Base-by-base conservation (phyloP, 2,888 invertebrate genomes). In the Agriopis marginaria region DNA sequence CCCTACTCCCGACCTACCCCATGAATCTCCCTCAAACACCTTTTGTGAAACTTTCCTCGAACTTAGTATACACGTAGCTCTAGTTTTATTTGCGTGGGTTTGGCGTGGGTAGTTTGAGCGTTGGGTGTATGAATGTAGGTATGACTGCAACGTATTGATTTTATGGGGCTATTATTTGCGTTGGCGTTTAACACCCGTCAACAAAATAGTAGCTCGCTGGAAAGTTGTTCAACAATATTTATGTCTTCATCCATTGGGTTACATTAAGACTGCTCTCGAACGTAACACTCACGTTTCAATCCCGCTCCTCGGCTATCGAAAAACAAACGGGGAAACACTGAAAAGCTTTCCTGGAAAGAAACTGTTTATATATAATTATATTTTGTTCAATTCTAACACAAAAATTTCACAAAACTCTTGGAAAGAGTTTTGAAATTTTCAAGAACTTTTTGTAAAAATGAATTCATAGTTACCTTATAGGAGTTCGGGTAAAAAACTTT, bases 1-100 rank as follows among this genome's bases (percentile, higher is more conserved):
- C 78, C 83, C 83, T 80, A 77, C 82, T 80, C 82, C 84, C 83
- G 84, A 86, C 85, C 86, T 87, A 86, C 83, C 85, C 86, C 82
- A 86, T 82, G 71, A 64, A 73, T 61, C 72, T 66, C 70, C 73
- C 66, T 67, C 64, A 72, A 65, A 72, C 72, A 65, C 74, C 75
- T 54, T 75, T 56, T 63, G 40, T 47, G 45, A 65, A 32, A 32
- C 40, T 6, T 44, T 60, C 44, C 63, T 40, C 53, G 3, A 1
- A 53, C 40, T 64, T 47, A 42, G 12, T 39, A 54, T 23, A 32
- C 53, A 51, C 56, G 17, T 53, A 53, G 58, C 44, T 50, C 14
- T 14, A 60, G 55, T 44, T 61, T 55, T 40, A 63, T 59, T 40
- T 60, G 58, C 61, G 66, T 68, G 58, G 63, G 58, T 58, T 12